phyloP scores from a whole-genome alignment of 2,797 vertebrate genomes.

The Onychomys arenicola region DNA sequence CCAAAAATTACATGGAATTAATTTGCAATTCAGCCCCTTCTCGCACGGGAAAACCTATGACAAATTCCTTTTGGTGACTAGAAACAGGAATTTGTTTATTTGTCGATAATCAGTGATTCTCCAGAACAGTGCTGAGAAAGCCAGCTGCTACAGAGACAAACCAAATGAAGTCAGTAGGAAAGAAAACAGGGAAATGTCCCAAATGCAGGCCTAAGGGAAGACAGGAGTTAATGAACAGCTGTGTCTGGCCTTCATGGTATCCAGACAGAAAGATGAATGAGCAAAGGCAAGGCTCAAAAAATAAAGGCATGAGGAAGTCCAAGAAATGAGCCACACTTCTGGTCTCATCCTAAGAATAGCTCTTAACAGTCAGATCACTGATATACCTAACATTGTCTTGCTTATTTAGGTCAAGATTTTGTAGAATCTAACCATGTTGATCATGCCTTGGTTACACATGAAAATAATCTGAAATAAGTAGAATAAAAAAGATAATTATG shows the following conservation, averaged over 20 bases:
- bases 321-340: neutral
- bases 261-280: neutral
- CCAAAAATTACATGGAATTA: neutral
- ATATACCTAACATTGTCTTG: neutral
- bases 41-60: neutral
- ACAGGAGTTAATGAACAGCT: neutral
- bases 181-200: neutral
- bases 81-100: constrained; percentile 46
- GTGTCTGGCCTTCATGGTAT: neutral
- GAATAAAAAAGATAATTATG: constrained; percentile 21
- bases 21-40: constrained; percentile 4
- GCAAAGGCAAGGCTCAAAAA: neutral
- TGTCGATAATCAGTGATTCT: constrained; percentile 59
- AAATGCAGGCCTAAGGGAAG: neutral
- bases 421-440: neutral
- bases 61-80: neutral
- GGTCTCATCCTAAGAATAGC: neutral
- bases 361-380: neutral
- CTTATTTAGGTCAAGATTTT: neutral
- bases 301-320: neutral
- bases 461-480: constrained; percentile 22
- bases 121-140: constrained; percentile 27
- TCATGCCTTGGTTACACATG: neutral
- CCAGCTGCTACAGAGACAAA: constrained; percentile 12
- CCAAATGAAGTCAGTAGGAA: constrained; percentile 4